Evolutionary conservation across 2,113 vertebrate genomes (phyloP).

Genomic region (Ceratotherium simum): DNA sequence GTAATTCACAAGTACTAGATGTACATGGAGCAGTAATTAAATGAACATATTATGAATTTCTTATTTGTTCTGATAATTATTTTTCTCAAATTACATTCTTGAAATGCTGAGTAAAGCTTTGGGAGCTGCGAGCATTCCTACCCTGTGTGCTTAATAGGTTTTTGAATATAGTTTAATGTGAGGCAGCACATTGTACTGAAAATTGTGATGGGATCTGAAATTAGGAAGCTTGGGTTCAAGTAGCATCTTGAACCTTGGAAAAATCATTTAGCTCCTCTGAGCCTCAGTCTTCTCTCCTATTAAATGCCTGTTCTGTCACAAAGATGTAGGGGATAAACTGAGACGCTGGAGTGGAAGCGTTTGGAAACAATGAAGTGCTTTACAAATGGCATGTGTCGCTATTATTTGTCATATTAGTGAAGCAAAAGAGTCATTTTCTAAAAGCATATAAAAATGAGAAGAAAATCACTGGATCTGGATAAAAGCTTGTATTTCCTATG

Average conservation of each 20-base stretch:
- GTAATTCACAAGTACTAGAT: slow-evolving; percentile 59
- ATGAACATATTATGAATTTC: slow-evolving; percentile 40
- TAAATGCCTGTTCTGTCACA: background rate
- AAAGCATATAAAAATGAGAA: slow-evolving; percentile 30
- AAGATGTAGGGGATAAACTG: background rate
- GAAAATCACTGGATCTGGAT: background rate
- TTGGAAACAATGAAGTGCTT: background rate
- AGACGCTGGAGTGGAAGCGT: background rate
- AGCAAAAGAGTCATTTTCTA: slow-evolving; percentile 35
- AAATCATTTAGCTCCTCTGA: background rate
- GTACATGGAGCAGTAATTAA: slow-evolving; percentile 24
- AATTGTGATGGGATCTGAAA: slow-evolving; percentile 2
- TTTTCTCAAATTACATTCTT: slow-evolving; percentile 37
- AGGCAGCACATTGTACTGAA: background rate
- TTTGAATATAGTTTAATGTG: slow-evolving; percentile 31
- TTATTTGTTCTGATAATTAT: slow-evolving; percentile 54
- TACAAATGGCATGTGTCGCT: background rate
- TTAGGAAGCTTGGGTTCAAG: slow-evolving; percentile 8
- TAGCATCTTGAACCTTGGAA: background rate
- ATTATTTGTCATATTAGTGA: slow-evolving; percentile 8
- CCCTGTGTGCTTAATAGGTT: background rate
- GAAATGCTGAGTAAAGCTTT: slow-evolving; percentile 27
- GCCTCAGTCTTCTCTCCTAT: background rate
- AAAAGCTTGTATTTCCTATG: background rate
- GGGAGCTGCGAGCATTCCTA: background rate